Conservation (phyloP, 2,888 invertebrate species). For the Drosophila dives region DNA sequence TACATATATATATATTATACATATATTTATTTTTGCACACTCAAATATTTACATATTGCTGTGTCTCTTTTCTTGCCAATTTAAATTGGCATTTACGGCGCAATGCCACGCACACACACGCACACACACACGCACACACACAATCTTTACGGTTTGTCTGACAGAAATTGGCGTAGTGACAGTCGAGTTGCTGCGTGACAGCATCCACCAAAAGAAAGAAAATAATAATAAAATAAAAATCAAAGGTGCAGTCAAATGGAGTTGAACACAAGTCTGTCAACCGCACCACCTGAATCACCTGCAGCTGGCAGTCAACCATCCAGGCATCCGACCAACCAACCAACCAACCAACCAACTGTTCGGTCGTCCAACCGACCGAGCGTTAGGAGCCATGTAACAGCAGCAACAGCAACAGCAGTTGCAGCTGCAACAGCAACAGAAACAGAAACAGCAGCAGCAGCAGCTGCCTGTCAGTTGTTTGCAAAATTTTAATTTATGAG, state of each 20-base stretch:
- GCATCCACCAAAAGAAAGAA: conserved; percentile 22
- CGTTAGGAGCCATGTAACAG: conserved; percentile 18
- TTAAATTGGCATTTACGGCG: conserved; percentile 69
- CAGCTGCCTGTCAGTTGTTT: conserved; percentile 31
- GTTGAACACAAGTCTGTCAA: conserved; percentile 20
- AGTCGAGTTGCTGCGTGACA: conserved; percentile 45
- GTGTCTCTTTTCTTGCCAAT: conserved; percentile 30
- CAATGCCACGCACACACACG: conserved; percentile 6
- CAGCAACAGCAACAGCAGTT: conserved; percentile 1
- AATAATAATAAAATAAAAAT: conserved; percentile 29
- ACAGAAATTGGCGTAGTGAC: conserved; percentile 58
- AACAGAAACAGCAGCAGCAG: not conserved
- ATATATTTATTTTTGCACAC: not conserved
- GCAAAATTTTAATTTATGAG: conserved; percentile 54
- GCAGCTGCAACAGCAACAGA: not conserved
- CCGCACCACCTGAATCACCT: conserved; percentile 20
- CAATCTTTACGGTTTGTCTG: conserved; percentile 39
- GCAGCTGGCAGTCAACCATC: conserved; percentile 23
- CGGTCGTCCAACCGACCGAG: not conserved
- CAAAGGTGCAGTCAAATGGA: conserved; percentile 51
- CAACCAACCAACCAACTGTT: not conserved
- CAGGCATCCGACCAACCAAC: not conserved
- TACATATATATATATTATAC: not conserved
- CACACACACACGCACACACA: conserved; percentile 1
- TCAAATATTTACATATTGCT: not conserved